These are phyloP conservation scores for Iselma pallidipennis DNA, from an alignment of 2,888 invertebrate genomes.

Conservation along the genomic window DNA sequence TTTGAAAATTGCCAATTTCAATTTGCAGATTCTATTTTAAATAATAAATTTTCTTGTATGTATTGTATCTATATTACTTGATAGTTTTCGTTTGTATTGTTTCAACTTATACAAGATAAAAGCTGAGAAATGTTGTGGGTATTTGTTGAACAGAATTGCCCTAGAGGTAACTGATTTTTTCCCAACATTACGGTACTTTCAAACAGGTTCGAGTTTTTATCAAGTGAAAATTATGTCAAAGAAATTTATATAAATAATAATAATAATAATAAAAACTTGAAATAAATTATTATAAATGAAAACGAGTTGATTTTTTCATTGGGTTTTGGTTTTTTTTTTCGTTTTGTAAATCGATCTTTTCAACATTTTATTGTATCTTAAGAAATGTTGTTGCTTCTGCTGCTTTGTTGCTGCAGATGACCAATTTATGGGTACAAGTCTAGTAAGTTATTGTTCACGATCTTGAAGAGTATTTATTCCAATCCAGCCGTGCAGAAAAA, in stretches of 20 bases:
- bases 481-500: constrained; percentile 54
- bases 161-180: constrained; percentile 19
- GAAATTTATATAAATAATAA: constrained; percentile 5
- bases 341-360: constrained; percentile 15
- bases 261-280: neutral
- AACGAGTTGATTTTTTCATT: constrained; percentile 30
- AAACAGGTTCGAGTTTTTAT: constrained; percentile 23
- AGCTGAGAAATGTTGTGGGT: constrained; percentile 17
- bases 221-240: constrained; percentile 20
- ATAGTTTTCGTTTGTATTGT: neutral
- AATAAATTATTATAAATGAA: too few species aligned
- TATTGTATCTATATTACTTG: neutral
- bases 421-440: constrained; percentile 55
- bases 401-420: constrained; percentile 35
- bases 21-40: neutral
- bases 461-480: constrained; percentile 52
- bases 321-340: too few species aligned
- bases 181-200: constrained; percentile 19
- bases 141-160: constrained; percentile 18
- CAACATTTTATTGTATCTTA: constrained; percentile 19
- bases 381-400: constrained; percentile 6
- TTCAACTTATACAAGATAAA: constrained; percentile 5
- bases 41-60: constrained; percentile 7
- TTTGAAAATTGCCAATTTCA: constrained; percentile 15
- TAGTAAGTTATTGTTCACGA: constrained; percentile 55